Conservation (phyloP, 2,888 invertebrate genomes). For the Catocala fraxini region DNA sequence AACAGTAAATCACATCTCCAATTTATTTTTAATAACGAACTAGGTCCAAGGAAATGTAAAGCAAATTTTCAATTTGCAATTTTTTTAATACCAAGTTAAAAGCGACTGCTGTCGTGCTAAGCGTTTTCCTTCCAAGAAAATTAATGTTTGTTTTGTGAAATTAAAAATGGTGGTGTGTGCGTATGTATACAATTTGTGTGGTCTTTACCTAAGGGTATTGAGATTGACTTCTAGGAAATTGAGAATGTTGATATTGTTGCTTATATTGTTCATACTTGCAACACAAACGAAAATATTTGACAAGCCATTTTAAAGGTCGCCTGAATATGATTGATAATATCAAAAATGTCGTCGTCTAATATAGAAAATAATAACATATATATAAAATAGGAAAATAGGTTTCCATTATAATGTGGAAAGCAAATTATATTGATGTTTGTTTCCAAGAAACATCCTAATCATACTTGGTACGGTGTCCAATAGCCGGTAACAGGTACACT, state of each 20-base stretch:
- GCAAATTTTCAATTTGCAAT: constrained; percentile 52
- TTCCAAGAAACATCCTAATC: too few relatives aligned
- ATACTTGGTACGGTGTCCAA: too few relatives aligned
- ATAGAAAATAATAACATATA: too few relatives aligned
- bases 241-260: not conserved
- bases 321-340: too few relatives aligned
- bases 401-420: too few relatives aligned
- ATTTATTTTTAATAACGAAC: constrained; percentile 43
- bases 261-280: not conserved
- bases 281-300: not conserved
- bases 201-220: constrained; percentile 30
- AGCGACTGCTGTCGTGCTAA: constrained; percentile 20
- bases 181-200: constrained; percentile 23
- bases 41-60: constrained; percentile 37
- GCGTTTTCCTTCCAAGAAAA: constrained; percentile 60
- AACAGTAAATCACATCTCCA: constrained; percentile 23
- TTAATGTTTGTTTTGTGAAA: constrained; percentile 80
- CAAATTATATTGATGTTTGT: too few relatives aligned
- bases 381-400: too few relatives aligned
- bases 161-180: constrained; percentile 69
- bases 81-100: constrained; percentile 24
- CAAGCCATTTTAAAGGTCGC: too few relatives aligned
- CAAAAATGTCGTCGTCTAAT: too few relatives aligned
- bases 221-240: not conserved
- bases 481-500: too few relatives aligned